Percentiles rank a stretch among this genome's conserved stretches.
Evolutionary conservation across 1,140 invertebrate genomes (phyloP).

Genomic region (Ips typographus): DNA sequence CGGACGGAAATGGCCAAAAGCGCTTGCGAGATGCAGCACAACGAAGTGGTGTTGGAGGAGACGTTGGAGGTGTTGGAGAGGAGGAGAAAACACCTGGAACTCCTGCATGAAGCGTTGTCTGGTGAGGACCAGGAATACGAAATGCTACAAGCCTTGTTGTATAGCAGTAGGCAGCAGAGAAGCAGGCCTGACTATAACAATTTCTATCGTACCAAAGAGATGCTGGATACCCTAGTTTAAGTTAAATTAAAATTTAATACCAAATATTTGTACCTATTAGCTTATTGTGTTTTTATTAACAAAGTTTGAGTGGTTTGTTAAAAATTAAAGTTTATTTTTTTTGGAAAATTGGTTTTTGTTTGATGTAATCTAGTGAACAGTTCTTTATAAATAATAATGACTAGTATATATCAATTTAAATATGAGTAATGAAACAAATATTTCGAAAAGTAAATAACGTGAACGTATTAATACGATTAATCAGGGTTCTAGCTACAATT

Average conservation of each 20-base stretch:
- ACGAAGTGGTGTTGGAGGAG: conserved; percentile 62
- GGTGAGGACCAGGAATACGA: conserved; percentile 61
- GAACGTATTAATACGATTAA: too few relatives aligned
- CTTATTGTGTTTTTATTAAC: conserved; percentile 32
- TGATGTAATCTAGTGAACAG: background rate
- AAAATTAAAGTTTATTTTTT: conserved; percentile 26
- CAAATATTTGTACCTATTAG: conserved; percentile 51
- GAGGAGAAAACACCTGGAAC: conserved; percentile 63
- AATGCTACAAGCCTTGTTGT: conserved; percentile 50
- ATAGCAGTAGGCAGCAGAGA: conserved; percentile 39
- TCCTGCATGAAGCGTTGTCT: conserved; percentile 64
- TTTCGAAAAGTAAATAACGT: too few relatives aligned
- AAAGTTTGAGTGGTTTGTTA: conserved; percentile 29
- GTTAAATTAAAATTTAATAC: conserved; percentile 43
- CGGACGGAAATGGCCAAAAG: conserved; percentile 60
- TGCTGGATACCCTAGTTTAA: conserved; percentile 53
- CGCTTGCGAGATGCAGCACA: conserved; percentile 64
- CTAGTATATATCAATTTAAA: too few relatives aligned
- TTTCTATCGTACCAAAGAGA: conserved; percentile 51
- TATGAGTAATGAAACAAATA: too few relatives aligned
- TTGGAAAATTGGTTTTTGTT: background rate
- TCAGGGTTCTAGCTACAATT: too few relatives aligned
- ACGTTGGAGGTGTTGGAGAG: conserved; percentile 64
- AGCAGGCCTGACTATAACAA: conserved; percentile 33
- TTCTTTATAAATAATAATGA: too few relatives aligned